Evolutionary conservation across 2,113 vertebrate genomes (phyloP), one percentile per base, ranked within the genome.

Genomic region (Channa maculata): DNA sequence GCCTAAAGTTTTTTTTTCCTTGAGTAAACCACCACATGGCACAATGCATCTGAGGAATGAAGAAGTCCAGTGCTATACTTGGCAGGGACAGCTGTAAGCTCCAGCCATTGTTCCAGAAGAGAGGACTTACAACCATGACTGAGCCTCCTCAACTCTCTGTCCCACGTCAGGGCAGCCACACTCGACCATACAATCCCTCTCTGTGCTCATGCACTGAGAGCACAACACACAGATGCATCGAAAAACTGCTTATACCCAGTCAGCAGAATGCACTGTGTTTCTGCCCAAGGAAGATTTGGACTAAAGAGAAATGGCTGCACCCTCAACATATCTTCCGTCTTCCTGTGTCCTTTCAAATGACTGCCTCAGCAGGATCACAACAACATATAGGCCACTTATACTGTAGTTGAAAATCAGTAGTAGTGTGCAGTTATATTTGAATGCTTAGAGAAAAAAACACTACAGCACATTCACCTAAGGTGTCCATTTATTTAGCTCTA

Each of bases 61-160:
- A 76, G 63, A 73, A 87, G 85, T 86, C 71, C 75, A 77, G 75
- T 41, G 75, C 71, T 68, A 60, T 91, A 88, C 10, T 75, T 89
- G 91, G 88, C 92, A 89, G 86, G 86, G 86, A 91, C 91, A 93
- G 91, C 90, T 93, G 92, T 89, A 60, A 87, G 84, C 84, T 84
- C 73, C 79, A 41, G 77, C 90, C 84, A 91, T 93, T 92, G 92
- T 93, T 91, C 88, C 88, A 89, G 80, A 83, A 85, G 86, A 88
- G 83, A 88, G 83, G 86, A 91, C 85, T 86, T 85, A 84, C 39
- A 84, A 86, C 83, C 82, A 75, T 73, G 89, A 90, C 86, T 83
- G 88, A 90, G 86, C 75, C 75, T 71, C 75, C 72, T 77, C 72
- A 61, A 65, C 57, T 72, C 58, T 39, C 54, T 6, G 14, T 11